Percentiles rank a stretch among this genome's conserved stretches.
phyloP scores from a whole-genome alignment of 2,888 invertebrate species.

The Polyploca ridens region DNA sequence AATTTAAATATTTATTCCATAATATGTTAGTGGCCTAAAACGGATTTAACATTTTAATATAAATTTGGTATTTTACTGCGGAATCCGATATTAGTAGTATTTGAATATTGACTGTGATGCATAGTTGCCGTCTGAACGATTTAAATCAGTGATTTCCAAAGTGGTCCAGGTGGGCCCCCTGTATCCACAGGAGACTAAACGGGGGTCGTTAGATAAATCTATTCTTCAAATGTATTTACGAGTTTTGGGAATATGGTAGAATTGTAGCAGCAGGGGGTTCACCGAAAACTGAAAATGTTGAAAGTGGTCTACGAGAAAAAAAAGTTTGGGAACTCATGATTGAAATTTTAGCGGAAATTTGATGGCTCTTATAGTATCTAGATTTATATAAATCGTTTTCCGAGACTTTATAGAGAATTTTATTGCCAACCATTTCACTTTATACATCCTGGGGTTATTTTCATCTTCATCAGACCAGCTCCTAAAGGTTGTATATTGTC shows the following conservation, averaged over 20 bases:
- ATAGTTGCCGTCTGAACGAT: constrained; percentile 20
- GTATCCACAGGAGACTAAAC: too few relatives aligned
- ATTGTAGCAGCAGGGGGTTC: too few relatives aligned
- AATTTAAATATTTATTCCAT: neutral
- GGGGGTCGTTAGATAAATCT: too few relatives aligned
- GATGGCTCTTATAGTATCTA: constrained; percentile 18
- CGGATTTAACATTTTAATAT: constrained; percentile 35
- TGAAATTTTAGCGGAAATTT: constrained; percentile 41
- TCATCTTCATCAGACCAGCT: too few relatives aligned
- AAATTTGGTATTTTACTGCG: constrained; percentile 39
- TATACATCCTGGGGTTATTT: neutral
- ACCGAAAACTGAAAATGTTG: too few relatives aligned
- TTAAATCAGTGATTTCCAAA: too few relatives aligned
- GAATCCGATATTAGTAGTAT: constrained; percentile 36
- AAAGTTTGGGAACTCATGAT: too few relatives aligned
- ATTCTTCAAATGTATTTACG: too few relatives aligned
- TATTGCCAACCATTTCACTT: neutral
- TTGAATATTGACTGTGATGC: constrained; percentile 37
- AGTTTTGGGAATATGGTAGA: too few relatives aligned
- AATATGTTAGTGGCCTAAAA: constrained; percentile 20
- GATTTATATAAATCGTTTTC: neutral
- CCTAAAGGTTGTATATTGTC: too few relatives aligned
- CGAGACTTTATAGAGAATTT: neutral
- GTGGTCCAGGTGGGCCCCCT: too few relatives aligned
- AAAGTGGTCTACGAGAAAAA: too few relatives aligned